phyloP scores from a whole-genome alignment of 2,888 invertebrate genomes.

The Polydrusus cervinus region DNA sequence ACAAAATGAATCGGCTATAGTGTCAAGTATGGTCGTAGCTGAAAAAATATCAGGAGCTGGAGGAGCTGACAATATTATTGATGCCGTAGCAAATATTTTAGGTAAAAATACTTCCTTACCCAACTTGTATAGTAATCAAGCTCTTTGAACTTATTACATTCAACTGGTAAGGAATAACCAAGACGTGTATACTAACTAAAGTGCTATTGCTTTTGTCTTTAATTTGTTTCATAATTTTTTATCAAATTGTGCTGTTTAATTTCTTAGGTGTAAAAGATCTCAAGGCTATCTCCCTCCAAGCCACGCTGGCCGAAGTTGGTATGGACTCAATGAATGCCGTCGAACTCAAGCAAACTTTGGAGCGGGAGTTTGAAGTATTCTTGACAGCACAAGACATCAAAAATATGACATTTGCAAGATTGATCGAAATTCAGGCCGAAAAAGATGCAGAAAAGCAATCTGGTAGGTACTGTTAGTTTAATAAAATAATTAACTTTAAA shows the following conservation, averaged over 20 bases:
- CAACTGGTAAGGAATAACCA: too few relatives aligned
- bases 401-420: slow-evolving; percentile 82
- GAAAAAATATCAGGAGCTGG: slow-evolving; percentile 80
- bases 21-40: slow-evolving; percentile 90
- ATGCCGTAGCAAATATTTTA: slow-evolving; percentile 78
- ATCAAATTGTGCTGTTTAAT: not conserved
- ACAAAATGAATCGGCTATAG: slow-evolving; percentile 76
- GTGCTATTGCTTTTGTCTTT: not conserved
- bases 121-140: too few relatives aligned
- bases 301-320: slow-evolving; percentile 91
- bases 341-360: slow-evolving; percentile 94
- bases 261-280: slow-evolving; percentile 70
- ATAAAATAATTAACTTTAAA: too few relatives aligned
- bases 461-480: too few relatives aligned
- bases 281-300: slow-evolving; percentile 81
- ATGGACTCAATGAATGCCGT: slow-evolving; percentile 99
- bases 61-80: slow-evolving; percentile 80
- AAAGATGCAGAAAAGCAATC: slow-evolving; percentile 58
- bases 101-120: slow-evolving; percentile 67
- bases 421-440: slow-evolving; percentile 74
- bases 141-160: too few relatives aligned
- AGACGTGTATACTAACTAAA: too few relatives aligned
- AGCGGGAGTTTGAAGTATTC: slow-evolving; percentile 90
- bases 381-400: slow-evolving; percentile 91
- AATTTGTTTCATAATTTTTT: too few relatives aligned